Conservation (phyloP, 53 echinoderm and acorn worm species). For the Paelopatides confundens region DNA sequence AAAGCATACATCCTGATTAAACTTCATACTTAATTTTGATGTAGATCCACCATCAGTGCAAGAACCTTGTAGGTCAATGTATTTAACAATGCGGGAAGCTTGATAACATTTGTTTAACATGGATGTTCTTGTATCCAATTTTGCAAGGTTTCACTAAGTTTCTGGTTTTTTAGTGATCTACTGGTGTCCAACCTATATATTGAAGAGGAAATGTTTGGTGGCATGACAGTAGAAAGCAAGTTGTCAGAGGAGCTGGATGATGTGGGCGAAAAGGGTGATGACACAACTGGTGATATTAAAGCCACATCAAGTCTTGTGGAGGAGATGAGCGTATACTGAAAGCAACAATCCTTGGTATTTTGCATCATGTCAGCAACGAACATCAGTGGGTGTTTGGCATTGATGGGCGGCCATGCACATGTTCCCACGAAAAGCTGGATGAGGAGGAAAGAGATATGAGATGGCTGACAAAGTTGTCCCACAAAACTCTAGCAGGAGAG, state of each 20-base stretch:
- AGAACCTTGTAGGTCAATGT: no score
- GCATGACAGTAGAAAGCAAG: background rate
- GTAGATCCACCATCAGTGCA: no score
- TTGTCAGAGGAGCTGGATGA: no score
- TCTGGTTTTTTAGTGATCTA: background rate
- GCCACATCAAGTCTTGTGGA: no score
- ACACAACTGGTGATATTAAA: no score
- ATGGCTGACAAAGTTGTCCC: conserved; percentile 14
- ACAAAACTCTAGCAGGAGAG: background rate
- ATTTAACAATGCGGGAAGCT: no score
- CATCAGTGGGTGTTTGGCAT: conserved; percentile 44
- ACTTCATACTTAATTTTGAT: no score
- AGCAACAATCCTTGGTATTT: background rate
- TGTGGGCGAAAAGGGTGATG: no score
- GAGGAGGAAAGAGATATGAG: background rate
- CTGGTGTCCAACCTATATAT: background rate
- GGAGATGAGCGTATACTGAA: background rate
- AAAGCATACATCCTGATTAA: no score
- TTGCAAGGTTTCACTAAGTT: no score
- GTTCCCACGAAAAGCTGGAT: conserved; percentile 8
- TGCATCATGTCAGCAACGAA: conserved; percentile 52
- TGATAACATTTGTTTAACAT: no score
- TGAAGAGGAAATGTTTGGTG: background rate
- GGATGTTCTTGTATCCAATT: no score
- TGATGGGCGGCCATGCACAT: conserved; percentile 23